Evolutionary conservation across 2,113 vertebrate species (phyloP), one percentile per base, ranked within the genome.

Genomic region (Xenopus borealis): DNA sequence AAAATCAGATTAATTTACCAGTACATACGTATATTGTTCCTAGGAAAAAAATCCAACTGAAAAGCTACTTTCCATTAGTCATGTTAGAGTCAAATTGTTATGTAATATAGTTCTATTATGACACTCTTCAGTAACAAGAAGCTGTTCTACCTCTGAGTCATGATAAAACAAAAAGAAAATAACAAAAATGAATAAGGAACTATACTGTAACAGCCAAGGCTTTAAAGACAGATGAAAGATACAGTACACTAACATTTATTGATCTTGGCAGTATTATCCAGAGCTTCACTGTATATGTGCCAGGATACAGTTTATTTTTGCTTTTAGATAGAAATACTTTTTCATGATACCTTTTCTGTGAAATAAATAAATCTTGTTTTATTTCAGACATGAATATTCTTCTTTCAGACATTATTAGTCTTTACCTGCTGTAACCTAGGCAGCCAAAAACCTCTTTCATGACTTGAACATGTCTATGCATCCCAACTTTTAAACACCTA

Each of bases 141-240:
- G 23, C 61, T 17, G 33, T 63, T 64, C 46, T 72, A 17, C n/a
- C 47, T 64, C 27, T 72, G 61, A 72, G 64, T 61, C 19, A 75
- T 10, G 18, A 68, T 47, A 62, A 61, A 68, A 62, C 55, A 50
- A 7, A n/a, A n/a, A n/a, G n/a, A n/a, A n/a, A n/a, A n/a, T 50
- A 17, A 45, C 47, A 45, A 52, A 68, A 75, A 61, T 55, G 50
- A 18, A 67, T 16, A 33, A 75, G 67, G 40, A 20, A 53, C 68
- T 68, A 61, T 68, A 68, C 13, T 57, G 33, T 40, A 62, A 67
- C 7, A 7, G 30, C 30, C 7, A 7, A 33, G 30, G n/a, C n/a
- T n/a, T n/a, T n/a, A n/a, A n/a, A n/a, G n/a, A n/a, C n/a, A n/a
- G n/a, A n/a, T n/a, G n/a, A n/a, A n/a, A n/a, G n/a, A n/a, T 4